Conservation (phyloP, 1,140 invertebrate species). For the Holotrichia oblita region DNA sequence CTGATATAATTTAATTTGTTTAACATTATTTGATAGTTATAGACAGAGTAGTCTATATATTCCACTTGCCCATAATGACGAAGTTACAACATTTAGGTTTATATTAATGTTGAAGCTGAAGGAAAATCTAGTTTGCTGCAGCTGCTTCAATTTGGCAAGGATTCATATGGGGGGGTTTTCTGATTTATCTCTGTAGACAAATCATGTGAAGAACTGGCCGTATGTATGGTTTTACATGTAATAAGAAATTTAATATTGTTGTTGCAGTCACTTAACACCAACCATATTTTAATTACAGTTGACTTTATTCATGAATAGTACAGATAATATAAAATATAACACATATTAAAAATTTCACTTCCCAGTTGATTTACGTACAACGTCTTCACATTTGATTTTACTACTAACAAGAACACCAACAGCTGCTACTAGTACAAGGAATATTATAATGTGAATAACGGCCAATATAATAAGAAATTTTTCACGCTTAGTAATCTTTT, state of each 20-base stretch:
- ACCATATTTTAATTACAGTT: not conserved
- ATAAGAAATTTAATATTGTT: not conserved
- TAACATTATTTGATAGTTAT: no score
- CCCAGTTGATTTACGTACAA: not conserved
- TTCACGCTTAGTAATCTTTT: slow-evolving; percentile 26
- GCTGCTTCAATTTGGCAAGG: no score
- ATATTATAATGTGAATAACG: not conserved
- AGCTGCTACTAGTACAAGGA: not conserved
- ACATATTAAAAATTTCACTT: not conserved
- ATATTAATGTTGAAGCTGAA: no score
- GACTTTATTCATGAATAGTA: not conserved
- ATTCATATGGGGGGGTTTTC: no score
- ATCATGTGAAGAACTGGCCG: no score
- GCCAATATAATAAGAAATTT: slow-evolving; percentile 18
- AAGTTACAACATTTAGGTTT: no score
- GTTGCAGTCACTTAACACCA: not conserved
- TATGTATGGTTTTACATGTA: not conserved
- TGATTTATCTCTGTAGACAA: no score
- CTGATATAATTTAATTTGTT: no score
- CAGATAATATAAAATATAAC: not conserved
- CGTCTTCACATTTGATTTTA: not conserved
- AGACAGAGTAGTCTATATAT: no score
- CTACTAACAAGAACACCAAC: not conserved
- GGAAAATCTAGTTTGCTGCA: no score
- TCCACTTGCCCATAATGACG: no score